A percentile compares a stretch with the other conserved stretches of the same genome.
Evolutionary conservation across 2,797 vertebrate species (phyloP).

Genomic region (Acanthopagrus latus): DNA sequence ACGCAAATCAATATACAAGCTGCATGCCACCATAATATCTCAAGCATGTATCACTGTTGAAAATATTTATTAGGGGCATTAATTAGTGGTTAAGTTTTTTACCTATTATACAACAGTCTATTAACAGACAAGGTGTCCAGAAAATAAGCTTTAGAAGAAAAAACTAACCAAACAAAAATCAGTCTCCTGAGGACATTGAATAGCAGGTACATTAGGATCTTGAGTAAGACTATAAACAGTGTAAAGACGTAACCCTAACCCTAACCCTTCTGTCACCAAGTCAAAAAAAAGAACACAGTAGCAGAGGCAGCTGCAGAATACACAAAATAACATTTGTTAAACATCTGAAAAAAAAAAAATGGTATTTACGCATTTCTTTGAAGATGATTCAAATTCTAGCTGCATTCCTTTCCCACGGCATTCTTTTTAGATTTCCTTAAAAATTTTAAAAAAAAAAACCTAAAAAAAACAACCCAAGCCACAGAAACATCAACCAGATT

Average conservation of each 20-base stretch:
- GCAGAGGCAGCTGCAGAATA: constrained; percentile 27
- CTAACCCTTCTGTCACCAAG: constrained; percentile 12
- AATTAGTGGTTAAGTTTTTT: too few relatives aligned
- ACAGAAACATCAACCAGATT: constrained; percentile 75
- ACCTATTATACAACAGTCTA: too few relatives aligned
- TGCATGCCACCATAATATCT: neutral
- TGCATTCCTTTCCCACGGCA: constrained; percentile 76
- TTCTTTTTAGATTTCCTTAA: constrained; percentile 64
- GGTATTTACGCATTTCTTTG: constrained; percentile 50
- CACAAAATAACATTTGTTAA: constrained; percentile 39
- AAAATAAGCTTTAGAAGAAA: too few relatives aligned
- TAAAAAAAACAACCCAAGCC: constrained; percentile 67
- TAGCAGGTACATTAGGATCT: neutral
- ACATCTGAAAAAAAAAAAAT: constrained; percentile 30
- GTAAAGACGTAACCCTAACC: too few relatives aligned
- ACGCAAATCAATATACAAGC: neutral
- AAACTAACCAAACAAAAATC: too few relatives aligned
- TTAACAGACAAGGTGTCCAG: too few relatives aligned
- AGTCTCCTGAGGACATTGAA: too few relatives aligned
- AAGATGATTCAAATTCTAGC: constrained; percentile 53
- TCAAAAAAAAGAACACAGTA: constrained; percentile 11
- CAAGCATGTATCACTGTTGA: neutral
- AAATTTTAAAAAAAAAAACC: constrained; percentile 55
- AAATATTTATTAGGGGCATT: neutral
- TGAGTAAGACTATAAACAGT: neutral